Percentiles rank a stretch among this genome's conserved stretches.
phyloP scores from a whole-genome alignment of 2,888 invertebrate species.

The Drosophila fungiperda region DNA sequence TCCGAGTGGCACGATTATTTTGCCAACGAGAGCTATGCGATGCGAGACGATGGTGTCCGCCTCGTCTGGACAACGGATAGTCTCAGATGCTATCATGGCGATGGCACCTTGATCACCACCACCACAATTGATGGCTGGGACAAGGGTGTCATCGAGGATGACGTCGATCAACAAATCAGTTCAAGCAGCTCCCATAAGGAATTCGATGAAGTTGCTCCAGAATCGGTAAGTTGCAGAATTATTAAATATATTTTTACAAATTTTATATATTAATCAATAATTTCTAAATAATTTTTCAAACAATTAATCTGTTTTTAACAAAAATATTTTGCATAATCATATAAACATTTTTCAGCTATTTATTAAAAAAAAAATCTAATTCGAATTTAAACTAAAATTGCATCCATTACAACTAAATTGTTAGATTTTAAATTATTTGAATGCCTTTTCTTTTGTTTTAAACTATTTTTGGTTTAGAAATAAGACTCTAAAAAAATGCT shows the following conservation, averaged over 20 bases:
- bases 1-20: constrained; percentile 82
- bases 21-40: constrained; percentile 75
- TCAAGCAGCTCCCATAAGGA: constrained; percentile 64
- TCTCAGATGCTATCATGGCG: constrained; percentile 76
- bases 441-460: not conserved
- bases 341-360: not conserved
- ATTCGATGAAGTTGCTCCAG: not conserved
- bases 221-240: not conserved
- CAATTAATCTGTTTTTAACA: no score
- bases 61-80: constrained; percentile 73
- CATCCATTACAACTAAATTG: not conserved
- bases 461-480: not conserved
- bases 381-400: not conserved
- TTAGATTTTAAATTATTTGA: not conserved
- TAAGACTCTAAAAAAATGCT: no score
- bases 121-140: constrained; percentile 41
- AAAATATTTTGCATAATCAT: not conserved
- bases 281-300: not conserved
- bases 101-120: constrained; percentile 77
- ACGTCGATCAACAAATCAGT: constrained; percentile 65
- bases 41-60: constrained; percentile 80
- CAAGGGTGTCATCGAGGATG: constrained; percentile 46
- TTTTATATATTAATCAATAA: not conserved
- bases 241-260: not conserved
- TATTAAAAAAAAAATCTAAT: not conserved